Conservation (phyloP, 2,113 vertebrate genomes). For the Promerops cafer region DNA sequence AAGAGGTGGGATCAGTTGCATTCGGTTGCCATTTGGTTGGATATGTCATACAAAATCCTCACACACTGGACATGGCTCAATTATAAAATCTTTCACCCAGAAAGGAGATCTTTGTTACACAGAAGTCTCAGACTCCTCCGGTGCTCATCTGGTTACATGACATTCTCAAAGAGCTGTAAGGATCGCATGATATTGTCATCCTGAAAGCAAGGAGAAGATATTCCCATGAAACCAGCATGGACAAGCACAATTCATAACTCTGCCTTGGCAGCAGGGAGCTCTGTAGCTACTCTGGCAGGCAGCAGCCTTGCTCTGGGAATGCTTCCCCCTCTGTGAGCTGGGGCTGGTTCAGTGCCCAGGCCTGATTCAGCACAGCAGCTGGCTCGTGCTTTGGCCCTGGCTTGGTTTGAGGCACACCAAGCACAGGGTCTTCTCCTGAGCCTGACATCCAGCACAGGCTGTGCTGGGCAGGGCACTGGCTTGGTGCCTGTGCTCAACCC, state of each 20-base stretch:
- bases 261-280: not conserved
- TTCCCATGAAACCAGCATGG: not conserved
- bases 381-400: not conserved
- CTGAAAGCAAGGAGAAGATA: conserved; percentile 63
- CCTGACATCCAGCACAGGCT: not conserved
- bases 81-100: conserved; percentile 60
- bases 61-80: conserved; percentile 35
- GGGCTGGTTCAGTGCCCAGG: not conserved
- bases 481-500: not conserved
- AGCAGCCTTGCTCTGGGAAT: not conserved
- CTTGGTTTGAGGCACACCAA: not conserved
- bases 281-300: not conserved
- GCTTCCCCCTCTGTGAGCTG: not conserved
- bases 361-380: not conserved
- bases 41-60: conserved; percentile 64
- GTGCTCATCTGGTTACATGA: conserved; percentile 76
- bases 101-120: conserved; percentile 44
- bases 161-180: conserved; percentile 95
- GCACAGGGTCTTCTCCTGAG: not conserved
- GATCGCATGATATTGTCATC: conserved; percentile 98
- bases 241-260: not conserved
- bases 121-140: conserved; percentile 49
- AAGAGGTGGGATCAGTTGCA: conserved; percentile 26
- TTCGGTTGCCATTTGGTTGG: conserved; percentile 31
- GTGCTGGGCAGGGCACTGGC: not conserved